phyloP scores from a whole-genome alignment of 2,113 vertebrate genomes.

The Phodopus roborovskii region DNA sequence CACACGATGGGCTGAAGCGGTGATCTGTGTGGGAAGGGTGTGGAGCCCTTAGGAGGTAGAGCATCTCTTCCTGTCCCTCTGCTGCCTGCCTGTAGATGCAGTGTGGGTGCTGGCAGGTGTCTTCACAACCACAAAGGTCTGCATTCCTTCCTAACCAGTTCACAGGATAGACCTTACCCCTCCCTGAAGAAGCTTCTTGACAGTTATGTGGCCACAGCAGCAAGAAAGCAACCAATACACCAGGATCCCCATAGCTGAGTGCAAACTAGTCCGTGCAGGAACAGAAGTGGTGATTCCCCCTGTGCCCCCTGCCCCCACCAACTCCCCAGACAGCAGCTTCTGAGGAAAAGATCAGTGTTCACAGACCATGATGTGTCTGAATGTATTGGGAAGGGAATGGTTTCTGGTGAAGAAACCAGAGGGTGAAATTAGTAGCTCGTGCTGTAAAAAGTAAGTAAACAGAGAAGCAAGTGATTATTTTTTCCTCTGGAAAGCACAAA shows the following conservation, averaged over 20 bases:
- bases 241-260: accelerated
- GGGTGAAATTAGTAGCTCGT: background rate
- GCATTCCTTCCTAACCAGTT: background rate
- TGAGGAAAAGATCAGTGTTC: background rate
- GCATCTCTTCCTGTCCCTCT: background rate
- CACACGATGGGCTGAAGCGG: accelerated
- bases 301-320: background rate
- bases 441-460: conserved; percentile 5
- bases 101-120: background rate
- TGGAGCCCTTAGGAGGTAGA: background rate
- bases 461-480: background rate
- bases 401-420: background rate
- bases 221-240: background rate
- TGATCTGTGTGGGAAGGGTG: background rate
- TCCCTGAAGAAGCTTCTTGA: background rate
- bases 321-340: background rate
- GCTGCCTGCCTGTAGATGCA: background rate
- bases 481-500: background rate
- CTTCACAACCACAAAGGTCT: too few relatives aligned
- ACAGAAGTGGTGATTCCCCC: background rate
- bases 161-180: background rate
- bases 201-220: background rate
- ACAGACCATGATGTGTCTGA: background rate
- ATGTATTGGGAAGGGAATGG: background rate
- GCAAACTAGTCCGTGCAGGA: background rate